Base-by-base conservation (phyloP, 2,797 vertebrate species). In the Urocyon cinereoargenteus region DNA sequence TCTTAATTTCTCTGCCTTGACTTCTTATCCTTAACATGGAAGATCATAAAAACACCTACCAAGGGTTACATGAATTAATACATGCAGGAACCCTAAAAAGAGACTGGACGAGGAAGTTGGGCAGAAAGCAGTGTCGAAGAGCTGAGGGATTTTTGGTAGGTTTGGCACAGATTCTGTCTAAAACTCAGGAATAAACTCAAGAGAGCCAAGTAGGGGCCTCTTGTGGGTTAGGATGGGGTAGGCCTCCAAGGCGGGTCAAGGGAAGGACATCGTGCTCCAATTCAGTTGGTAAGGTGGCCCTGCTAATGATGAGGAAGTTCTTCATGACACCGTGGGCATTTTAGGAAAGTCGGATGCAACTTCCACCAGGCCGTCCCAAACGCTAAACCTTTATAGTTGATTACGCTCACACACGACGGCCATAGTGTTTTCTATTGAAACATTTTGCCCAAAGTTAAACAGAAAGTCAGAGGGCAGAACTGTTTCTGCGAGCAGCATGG, bases 401-500 rank as follows among this genome's bases (percentile, higher is more conserved):
- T 84, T 96, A 82, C 28, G 18, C 95, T 24, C 28, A 83, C 36
- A 61, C 40, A 64, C 40, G 75, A 88, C 15, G 31, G 34, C 51
- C 72, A 86, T 85, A 78, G 78, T 61, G 22, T 77, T 96, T 96
- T 96, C 3, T 82, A 95, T 78, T 68, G 36, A 97, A 94, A 92
- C 26, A 57, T 93, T 95, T 98, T 97, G 40, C 59, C 96, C 68
- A 73, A 22, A 97, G 68, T 36, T 86, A 98, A 97, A 98, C 83
- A 97, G 97, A 98, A 94, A 95, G 93, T 97, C 91, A 70, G 94
- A 81, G 81, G 84, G 97, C 81, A 97, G 31, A 91, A 59, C 57
- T 89, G 45, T 97, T 98, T 61, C 53, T 97, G 90, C 95, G 92
- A 91, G 98, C 97, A 92, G n/a, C 95, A 84, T 97, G 86, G 91